Evolutionary conservation across 2,888 invertebrate species (phyloP).

Genomic region (Tridacna crocea): DNA sequence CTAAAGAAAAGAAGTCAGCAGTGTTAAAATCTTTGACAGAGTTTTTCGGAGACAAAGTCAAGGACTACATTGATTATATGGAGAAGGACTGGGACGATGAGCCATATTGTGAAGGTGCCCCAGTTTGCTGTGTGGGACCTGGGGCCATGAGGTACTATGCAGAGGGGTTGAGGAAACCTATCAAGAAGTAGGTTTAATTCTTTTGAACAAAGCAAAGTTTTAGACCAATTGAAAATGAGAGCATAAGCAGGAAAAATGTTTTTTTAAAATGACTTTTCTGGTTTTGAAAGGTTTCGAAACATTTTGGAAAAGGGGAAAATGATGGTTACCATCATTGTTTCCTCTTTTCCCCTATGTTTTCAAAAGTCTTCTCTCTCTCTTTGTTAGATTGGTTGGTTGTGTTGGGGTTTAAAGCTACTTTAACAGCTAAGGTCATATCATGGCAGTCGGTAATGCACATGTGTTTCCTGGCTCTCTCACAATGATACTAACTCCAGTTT

Average conservation of each 20-base stretch:
- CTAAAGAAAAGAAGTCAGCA: constrained; percentile 79
- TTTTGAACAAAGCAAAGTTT: not conserved
- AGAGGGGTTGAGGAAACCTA: constrained; percentile 76
- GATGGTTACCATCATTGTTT: not conserved
- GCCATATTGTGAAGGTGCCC: constrained; percentile 81
- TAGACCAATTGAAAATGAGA: not conserved
- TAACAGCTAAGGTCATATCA: too few relatives aligned
- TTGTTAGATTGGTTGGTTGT: too few relatives aligned
- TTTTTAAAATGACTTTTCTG: not conserved
- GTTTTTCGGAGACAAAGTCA: constrained; percentile 80
- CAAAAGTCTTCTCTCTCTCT: not conserved
- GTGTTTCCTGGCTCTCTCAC: too few relatives aligned
- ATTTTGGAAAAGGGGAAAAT: not conserved
- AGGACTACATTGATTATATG: constrained; percentile 77
- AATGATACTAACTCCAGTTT: too few relatives aligned
- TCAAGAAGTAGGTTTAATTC: constrained; percentile 70
- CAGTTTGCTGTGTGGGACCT: constrained; percentile 78
- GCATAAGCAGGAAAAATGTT: not conserved
- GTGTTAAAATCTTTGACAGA: constrained; percentile 81
- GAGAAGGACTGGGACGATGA: constrained; percentile 83
- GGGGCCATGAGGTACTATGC: constrained; percentile 79
- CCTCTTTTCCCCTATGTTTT: not conserved
- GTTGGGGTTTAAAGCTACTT: too few relatives aligned
- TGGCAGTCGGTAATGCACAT: too few relatives aligned
- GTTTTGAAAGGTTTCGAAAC: not conserved